Conservation (phyloP, 1,140 invertebrate genomes). For the Drusus annulatus region DNA sequence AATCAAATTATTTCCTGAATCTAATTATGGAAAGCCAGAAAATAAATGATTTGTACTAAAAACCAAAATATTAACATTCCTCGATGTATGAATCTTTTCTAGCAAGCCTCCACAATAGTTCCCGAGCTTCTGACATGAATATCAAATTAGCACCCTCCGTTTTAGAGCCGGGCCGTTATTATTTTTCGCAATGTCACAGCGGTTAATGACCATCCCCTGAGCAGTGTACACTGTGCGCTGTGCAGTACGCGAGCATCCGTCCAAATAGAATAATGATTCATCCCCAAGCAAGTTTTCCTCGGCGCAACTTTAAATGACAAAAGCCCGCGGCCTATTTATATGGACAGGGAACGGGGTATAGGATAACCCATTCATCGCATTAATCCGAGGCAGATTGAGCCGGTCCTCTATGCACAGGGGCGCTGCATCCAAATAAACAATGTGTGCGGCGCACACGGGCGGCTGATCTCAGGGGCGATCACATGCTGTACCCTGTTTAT, state of each 20-base stretch:
- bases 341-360: not conserved
- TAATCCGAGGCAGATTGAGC: slow-evolving; percentile 37
- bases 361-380: slow-evolving; percentile 20
- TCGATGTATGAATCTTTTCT: too few relatives aligned
- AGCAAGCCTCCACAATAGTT: too few relatives aligned
- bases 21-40: too few relatives aligned
- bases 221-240: not conserved
- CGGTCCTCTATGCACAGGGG: not conserved
- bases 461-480: too few relatives aligned
- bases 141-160: slow-evolving; percentile 1
- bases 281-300: slow-evolving; percentile 30
- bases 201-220: slow-evolving; percentile 1
- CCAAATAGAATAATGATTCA: slow-evolving; percentile 28
- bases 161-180: slow-evolving; percentile 17
- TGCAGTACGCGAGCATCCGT: slow-evolving; percentile 28
- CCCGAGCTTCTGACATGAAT: not conserved
- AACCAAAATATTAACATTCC: too few relatives aligned
- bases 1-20: too few relatives aligned
- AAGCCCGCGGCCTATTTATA: slow-evolving; percentile 33
- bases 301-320: slow-evolving; percentile 41
- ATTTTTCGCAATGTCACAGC: slow-evolving; percentile 34
- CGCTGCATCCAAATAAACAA: too few relatives aligned
- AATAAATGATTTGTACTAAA: too few relatives aligned
- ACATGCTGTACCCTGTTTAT: too few relatives aligned
- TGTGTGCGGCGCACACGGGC: too few relatives aligned